Percentiles rank a stretch among this genome's conserved stretches.
These are phyloP conservation scores for Vespertilio murinus DNA, from an alignment of 2,797 vertebrate genomes.

Conservation along the genomic window DNA sequence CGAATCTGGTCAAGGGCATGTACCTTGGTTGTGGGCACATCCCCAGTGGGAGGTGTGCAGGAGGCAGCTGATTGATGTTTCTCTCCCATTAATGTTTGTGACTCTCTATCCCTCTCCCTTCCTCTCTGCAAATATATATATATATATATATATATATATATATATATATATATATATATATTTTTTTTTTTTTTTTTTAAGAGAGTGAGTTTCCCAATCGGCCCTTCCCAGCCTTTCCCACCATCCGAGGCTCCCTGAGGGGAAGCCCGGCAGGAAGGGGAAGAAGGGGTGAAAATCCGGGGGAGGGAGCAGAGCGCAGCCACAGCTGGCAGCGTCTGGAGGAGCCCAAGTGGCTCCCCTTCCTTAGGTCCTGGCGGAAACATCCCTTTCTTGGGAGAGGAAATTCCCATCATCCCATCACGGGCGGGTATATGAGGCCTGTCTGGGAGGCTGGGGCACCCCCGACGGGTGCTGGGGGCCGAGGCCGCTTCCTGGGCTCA, in stretches of 20 bases:
- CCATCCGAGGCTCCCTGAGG: neutral
- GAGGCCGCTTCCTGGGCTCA: neutral
- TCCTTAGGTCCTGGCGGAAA: neutral
- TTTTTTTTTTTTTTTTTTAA: too few relatives aligned
- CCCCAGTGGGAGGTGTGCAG: too few relatives aligned
- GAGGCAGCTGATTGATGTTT: too few relatives aligned
- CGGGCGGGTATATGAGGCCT: neutral
- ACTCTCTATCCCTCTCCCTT: too few relatives aligned
- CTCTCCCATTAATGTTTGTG: too few relatives aligned
- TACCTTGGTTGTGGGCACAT: too few relatives aligned
- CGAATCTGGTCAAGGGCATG: too few relatives aligned
- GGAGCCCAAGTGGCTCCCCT: neutral
- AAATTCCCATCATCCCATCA: neutral
- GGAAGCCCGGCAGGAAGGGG: neutral
- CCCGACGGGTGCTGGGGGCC: rapidly evolving
- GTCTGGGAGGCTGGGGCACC: neutral
- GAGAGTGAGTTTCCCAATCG: neutral
- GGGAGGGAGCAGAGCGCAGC: too few relatives aligned
- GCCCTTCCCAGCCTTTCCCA: neutral
- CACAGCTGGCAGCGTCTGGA: neutral
- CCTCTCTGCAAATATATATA: too few relatives aligned
- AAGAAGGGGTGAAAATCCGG: too few relatives aligned
- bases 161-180: too few relatives aligned
- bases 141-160: too few relatives aligned
- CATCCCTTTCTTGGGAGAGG: neutral